Base-by-base conservation (phyloP, 1,140 invertebrate genomes). In the Aleiodes sp. region DNA sequence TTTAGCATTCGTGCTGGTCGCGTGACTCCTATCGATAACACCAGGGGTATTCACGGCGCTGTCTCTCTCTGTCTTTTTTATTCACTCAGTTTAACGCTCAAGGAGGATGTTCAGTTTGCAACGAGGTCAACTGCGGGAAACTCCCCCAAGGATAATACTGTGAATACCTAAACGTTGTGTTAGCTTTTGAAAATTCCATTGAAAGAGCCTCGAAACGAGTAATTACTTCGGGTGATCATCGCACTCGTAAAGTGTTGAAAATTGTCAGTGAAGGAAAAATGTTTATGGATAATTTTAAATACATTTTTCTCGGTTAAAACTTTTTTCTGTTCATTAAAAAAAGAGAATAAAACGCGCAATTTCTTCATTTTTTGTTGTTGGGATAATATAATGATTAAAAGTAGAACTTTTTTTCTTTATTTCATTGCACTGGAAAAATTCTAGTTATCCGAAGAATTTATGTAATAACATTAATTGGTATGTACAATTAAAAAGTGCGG, bases 1-100 rank as follows among this genome's bases (percentile, higher is more conserved):
- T 24, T 57, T 33, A 12, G 10, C 43, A 29, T 33, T 68, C 60
- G 28, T 19, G 19, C 26, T 43, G 19, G 70, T 72, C 70, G 70
- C 70, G 70, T 72, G 70, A 72, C 70, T 72, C 52, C 69, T 72
- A 72, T 72, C 70, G 70, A 72, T 69, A 72, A 72, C 37, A 70
- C 52, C 1, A 19, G 19, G 31, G 29, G 19, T 29, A 46, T 39
- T 35, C 52, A 21, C 35, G 43, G 14, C 33, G 9, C 28, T 29
- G 21, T 56, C 21, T 59, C 4, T 59, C 2, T 59, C n/a, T 59
- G 4, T 59, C 4, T 9, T 4, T 59, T 59, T 6, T 43, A 43
- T 16, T 12, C n/a, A n/a, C n/a, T 43, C n/a, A n/a, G 7, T 24
- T 24, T 31, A 12, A 31, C 14, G 14, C 21, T 57, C 46, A 24